Percentiles rank a stretch among this genome's conserved stretches.
These are phyloP conservation scores for Sinella curviseta DNA, from an alignment of 1,140 invertebrate genomes.

Conservation along the genomic window DNA sequence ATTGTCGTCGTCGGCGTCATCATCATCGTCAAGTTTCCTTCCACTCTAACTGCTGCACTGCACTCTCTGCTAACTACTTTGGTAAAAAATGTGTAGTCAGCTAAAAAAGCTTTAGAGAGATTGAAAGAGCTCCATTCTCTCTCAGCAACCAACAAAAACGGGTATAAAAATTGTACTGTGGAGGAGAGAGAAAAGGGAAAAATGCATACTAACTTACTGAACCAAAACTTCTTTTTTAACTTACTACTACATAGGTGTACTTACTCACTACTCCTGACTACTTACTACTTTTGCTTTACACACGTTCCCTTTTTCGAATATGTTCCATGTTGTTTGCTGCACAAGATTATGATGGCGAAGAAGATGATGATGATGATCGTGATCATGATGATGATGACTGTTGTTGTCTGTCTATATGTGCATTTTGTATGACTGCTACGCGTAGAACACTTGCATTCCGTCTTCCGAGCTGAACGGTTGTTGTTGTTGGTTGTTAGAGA, in stretches of 20 bases:
- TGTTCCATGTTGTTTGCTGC: background rate
- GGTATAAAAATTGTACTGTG: too few relatives aligned
- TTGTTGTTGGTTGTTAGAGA: background rate
- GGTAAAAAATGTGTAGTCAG: too few relatives aligned
- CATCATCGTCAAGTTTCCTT: too few relatives aligned
- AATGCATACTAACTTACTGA: background rate
- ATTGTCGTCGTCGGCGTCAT: too few relatives aligned
- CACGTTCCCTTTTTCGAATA: background rate
- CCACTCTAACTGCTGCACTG: too few relatives aligned
- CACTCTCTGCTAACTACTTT: too few relatives aligned
- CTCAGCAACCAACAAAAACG: too few relatives aligned
- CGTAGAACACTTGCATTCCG: slow-evolving; percentile 9
- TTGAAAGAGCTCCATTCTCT: too few relatives aligned
- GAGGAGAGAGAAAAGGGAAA: background rate
- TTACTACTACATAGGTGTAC: background rate
- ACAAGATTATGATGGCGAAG: background rate
- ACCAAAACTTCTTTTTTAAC: background rate
- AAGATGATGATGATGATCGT: background rate
- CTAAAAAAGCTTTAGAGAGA: too few relatives aligned
- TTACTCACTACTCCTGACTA: background rate
- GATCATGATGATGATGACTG: background rate
- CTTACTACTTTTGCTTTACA: too few relatives aligned
- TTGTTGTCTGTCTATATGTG: background rate
- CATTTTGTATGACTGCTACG: background rate
- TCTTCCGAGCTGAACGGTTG: slow-evolving; percentile 13